Base-by-base conservation (phyloP, 2,113 vertebrate genomes). In the Pardalotus punctatus region DNA sequence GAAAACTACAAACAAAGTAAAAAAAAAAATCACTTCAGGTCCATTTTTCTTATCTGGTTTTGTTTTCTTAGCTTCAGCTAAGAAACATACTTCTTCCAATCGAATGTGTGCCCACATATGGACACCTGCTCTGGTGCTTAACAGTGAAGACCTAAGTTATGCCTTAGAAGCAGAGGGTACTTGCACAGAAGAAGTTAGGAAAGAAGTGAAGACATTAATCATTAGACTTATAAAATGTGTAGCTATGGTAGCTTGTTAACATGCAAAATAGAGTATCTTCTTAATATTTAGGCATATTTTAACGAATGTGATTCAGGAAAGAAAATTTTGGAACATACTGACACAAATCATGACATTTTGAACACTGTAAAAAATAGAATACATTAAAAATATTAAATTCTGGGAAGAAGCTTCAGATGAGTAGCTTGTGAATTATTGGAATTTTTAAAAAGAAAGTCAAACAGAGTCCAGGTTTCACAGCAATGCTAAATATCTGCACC, bases 91-190 rank as follows among this genome's bases (percentile, higher is more conserved):
- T 65, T 53, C n/a, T 80, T 60, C 27, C 9, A 62, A 4, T 33
- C 0, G 1, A 14, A 84, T 78, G 11, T 54, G 43, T 60, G 19
- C 27, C 31, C 62, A 4, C 0, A 0, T 36, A 29, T 54, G 60
- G 53, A 64, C 57, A 71, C 69, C 57, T 74, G 66, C 57, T 94
- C 57, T 92, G 67, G 40, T 33, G 47, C 24, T 54, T 20, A 67
- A 64, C 45, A 48, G 14, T 69, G 45, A 24, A 57, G 9, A 36
- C 9, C 1, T 8, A 21, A 84, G 22, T 47, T 38, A 58, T n/a
- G 51, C 48, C 22, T 56, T 25, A 56, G 71, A 83, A 86, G 60
- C 4, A 80, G 33, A 82, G 57, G 57, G 14, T 21, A 33, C 45
- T 67, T 51, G 18, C 50, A 76, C 16, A 79, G 33, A 35, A 73